These are phyloP conservation scores for Tenodera sinensis DNA, from an alignment of 2,888 invertebrate species.

Conservation along the genomic window DNA sequence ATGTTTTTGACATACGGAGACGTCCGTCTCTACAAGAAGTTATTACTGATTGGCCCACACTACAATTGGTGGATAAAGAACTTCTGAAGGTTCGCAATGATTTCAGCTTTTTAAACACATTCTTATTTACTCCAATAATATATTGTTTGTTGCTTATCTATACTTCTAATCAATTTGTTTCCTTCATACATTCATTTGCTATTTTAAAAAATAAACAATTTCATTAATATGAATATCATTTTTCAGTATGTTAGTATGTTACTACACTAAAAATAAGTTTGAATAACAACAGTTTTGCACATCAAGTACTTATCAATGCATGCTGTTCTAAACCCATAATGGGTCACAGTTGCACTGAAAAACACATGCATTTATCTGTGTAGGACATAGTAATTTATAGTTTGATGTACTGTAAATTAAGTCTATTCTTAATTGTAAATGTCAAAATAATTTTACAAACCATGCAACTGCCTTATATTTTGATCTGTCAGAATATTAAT, in stretches of 20 bases:
- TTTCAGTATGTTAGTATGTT: not conserved
- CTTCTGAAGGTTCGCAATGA: slow-evolving; percentile 57
- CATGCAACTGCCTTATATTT: too few species aligned
- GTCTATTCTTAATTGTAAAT: too few species aligned
- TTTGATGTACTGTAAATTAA: too few species aligned
- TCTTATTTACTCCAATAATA: not conserved
- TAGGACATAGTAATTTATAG: too few species aligned
- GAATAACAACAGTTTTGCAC: too few species aligned
- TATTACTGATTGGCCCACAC: slow-evolving; percentile 75
- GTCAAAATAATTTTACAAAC: too few species aligned
- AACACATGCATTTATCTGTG: too few species aligned
- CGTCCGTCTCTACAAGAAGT: slow-evolving; percentile 66
- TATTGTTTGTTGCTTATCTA: not conserved
- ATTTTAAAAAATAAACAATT: not conserved
- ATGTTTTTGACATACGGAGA: slow-evolving; percentile 64
- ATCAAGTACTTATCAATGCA: too few species aligned
- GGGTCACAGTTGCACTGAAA: too few species aligned
- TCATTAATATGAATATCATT: not conserved
- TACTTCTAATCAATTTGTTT: not conserved
- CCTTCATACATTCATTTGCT: not conserved
- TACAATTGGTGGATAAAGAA: slow-evolving; percentile 61
- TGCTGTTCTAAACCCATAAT: too few species aligned
- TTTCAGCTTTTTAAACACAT: slow-evolving; percentile 19
- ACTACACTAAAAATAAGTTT: too few species aligned
- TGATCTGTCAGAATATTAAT: too few species aligned